Percentiles rank a stretch among this genome's conserved stretches.
phyloP scores from a whole-genome alignment of 2,797 vertebrate species.

The Potorous gilbertii region DNA sequence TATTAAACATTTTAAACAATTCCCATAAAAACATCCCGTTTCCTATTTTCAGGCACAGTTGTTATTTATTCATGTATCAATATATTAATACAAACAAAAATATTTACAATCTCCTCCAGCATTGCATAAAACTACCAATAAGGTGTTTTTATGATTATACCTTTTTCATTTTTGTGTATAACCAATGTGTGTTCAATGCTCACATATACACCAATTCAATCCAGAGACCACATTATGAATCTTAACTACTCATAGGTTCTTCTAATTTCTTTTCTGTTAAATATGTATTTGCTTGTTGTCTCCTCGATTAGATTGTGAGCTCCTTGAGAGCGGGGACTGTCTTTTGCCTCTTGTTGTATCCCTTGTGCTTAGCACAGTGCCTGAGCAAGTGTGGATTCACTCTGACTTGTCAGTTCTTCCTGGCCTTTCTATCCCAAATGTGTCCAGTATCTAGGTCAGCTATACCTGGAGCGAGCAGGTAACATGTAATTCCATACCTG shows the following conservation, averaged over 20 bases:
- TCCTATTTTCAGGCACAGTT: background rate
- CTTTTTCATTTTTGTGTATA: conserved; percentile 85
- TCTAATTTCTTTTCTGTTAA: background rate
- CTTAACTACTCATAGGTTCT: background rate
- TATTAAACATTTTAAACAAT: conserved; percentile 73
- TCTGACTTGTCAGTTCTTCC: conserved; percentile 2
- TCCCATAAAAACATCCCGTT: conserved; percentile 65
- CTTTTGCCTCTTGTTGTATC: background rate
- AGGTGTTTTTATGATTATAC: conserved; percentile 86
- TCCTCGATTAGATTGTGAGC: background rate
- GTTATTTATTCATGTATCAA: background rate
- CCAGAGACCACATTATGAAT: conserved; percentile 34
- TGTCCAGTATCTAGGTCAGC: background rate
- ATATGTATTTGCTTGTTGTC: background rate
- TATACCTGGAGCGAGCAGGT: background rate
- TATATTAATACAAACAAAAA: conserved; percentile 76
- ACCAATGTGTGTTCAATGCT: conserved; percentile 78
- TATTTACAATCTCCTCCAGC: conserved; percentile 78
- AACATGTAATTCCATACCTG: conserved; percentile 2
- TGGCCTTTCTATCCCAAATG: background rate
- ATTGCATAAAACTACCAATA: conserved; percentile 84
- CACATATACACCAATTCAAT: conserved; percentile 60
- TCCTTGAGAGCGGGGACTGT: background rate
- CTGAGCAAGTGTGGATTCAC: too few species aligned
- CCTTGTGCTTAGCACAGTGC: background rate